Evolutionary conservation across 2,888 invertebrate species (phyloP).

Genomic region (Oithona nana): DNA sequence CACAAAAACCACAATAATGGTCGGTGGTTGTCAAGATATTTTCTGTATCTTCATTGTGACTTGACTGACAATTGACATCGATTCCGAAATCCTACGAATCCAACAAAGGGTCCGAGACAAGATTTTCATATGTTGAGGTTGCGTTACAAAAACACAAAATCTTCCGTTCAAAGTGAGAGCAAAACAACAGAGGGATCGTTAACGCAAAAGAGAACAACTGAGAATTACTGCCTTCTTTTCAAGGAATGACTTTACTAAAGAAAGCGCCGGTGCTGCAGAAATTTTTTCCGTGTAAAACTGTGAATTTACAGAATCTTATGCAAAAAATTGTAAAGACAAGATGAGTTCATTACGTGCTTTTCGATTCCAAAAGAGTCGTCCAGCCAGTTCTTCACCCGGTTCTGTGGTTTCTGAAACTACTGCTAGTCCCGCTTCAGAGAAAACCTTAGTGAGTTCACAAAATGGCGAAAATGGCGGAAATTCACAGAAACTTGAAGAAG

Average conservation of each 20-base stretch:
- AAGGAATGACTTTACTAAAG: neutral
- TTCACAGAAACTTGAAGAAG: neutral
- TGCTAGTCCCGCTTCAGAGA: neutral
- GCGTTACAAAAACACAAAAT: no score
- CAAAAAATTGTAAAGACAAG: no score
- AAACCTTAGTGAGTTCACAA: neutral
- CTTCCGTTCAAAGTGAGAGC: neutral
- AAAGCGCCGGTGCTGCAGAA: neutral
- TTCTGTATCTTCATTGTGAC: no score
- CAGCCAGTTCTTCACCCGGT: neutral
- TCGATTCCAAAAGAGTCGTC: constrained; percentile 3
- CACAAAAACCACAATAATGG: no score
- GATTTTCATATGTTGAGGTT: no score
- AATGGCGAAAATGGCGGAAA: neutral
- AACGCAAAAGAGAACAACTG: neutral
- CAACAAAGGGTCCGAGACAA: no score
- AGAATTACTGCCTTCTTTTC: neutral
- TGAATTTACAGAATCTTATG: neutral
- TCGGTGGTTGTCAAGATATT: no score
- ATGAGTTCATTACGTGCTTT: constrained; percentile 4
- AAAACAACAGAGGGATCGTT: neutral
- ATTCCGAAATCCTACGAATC: no score
- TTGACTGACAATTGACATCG: no score
- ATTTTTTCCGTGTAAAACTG: neutral
- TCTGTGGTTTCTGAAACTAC: neutral